Percentiles rank a stretch among this genome's conserved stretches.
These are phyloP conservation scores for Meliscaeva auricollis DNA, from an alignment of 2,888 invertebrate genomes.

Conservation along the genomic window DNA sequence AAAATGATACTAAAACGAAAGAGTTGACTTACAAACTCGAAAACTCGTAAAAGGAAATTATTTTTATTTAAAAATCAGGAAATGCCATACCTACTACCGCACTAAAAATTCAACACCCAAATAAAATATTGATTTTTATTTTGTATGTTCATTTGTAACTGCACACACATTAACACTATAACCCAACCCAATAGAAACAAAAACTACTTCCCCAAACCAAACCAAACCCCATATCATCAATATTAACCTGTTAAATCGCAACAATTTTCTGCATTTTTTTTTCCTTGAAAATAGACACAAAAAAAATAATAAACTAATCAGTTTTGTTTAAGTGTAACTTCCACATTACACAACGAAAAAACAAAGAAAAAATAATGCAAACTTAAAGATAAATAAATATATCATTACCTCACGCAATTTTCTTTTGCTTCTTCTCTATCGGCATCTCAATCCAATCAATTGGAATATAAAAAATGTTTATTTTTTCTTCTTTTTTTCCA, in stretches of 20 bases:
- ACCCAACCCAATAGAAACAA: conserved; percentile 1
- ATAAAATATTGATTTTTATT: conserved; percentile 19
- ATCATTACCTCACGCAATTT: conserved; percentile 69
- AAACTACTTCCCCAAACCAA: conserved; percentile 14
- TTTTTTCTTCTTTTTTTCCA: too few relatives aligned
- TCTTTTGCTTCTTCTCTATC: conserved; percentile 35
- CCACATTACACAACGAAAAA: conserved; percentile 62
- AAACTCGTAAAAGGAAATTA: conserved; percentile 30
- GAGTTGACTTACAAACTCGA: conserved; percentile 40
- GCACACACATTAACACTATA: neutral
- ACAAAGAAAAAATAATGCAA: conserved; percentile 24
- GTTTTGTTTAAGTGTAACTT: conserved; percentile 11
- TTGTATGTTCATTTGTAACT: conserved; percentile 25
- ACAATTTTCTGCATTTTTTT: neutral
- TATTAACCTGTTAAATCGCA: conserved; percentile 6
- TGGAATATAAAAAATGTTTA: too few relatives aligned
- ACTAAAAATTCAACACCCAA: conserved; percentile 15
- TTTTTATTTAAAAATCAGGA: conserved; percentile 9
- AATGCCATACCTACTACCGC: conserved; percentile 4
- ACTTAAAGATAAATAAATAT: conserved; percentile 46
- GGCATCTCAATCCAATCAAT: conserved; percentile 51
- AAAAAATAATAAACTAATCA: conserved; percentile 18
- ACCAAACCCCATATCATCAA: conserved; percentile 16
- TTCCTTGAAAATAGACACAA: conserved; percentile 1
- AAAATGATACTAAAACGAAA: conserved; percentile 25